Conservation (phyloP, 2,888 invertebrate genomes). For the Molorchus minor region DNA sequence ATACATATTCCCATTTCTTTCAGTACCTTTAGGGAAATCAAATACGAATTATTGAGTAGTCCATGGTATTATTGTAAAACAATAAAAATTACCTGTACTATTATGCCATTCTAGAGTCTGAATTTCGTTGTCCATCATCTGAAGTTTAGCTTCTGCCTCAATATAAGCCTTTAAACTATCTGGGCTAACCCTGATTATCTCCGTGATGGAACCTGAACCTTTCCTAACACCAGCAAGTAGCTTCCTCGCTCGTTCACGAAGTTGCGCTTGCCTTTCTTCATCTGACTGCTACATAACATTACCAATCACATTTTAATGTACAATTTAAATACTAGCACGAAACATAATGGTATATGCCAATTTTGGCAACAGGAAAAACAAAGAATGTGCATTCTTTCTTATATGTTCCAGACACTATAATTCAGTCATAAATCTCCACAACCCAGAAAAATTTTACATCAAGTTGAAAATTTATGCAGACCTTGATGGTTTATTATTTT, state of each 20-base stretch:
- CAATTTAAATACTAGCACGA: too few species aligned
- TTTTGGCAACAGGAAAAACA: too few species aligned
- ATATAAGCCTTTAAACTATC: conserved; percentile 50
- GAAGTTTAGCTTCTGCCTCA: conserved; percentile 51
- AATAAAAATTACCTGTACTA: conserved; percentile 48
- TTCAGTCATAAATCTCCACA: too few species aligned
- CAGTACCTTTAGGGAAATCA: conserved; percentile 47
- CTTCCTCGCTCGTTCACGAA: conserved; percentile 88
- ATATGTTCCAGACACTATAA: too few species aligned
- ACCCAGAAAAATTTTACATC: too few species aligned
- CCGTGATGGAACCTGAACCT: conserved; percentile 63
- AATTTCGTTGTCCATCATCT: conserved; percentile 42
- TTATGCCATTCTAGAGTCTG: conserved; percentile 44
- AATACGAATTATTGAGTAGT: too few species aligned
- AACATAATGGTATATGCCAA: too few species aligned
- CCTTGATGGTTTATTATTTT: too few species aligned
- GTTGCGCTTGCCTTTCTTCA: conserved; percentile 85
- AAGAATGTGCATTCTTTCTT: too few species aligned
- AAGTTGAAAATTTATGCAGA: too few species aligned
- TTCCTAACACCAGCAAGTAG: conserved; percentile 87
- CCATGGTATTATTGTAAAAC: too few species aligned
- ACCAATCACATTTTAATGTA: not conserved
- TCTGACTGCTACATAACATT: conserved; percentile 65
- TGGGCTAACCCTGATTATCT: conserved; percentile 59
- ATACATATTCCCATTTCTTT: conserved; percentile 65